Evolutionary conservation across 2,113 vertebrate species (phyloP).

Genomic region (Sisor rabdophorus): DNA sequence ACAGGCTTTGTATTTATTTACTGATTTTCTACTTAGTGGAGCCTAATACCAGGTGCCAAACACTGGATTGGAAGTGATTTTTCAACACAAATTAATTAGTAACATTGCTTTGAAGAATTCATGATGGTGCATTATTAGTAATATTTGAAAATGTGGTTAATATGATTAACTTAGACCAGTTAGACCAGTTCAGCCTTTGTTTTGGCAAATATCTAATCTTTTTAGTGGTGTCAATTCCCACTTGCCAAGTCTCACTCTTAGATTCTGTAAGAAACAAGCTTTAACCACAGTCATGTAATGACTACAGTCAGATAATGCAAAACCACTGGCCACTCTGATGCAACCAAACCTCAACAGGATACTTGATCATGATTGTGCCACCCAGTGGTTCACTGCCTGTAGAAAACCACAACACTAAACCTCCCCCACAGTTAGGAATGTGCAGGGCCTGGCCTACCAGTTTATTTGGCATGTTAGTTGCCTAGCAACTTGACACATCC

Average conservation of each 20-base stretch:
- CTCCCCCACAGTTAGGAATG: slow-evolving; percentile 10
- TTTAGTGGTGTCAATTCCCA: neutral
- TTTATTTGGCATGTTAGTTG: slow-evolving; percentile 43
- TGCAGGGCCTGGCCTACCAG: neutral
- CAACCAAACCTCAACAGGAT: slow-evolving; percentile 1
- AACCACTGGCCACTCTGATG: neutral
- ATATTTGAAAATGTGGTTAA: neutral
- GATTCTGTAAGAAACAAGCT: neutral
- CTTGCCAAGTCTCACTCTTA: neutral
- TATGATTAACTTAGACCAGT: neutral
- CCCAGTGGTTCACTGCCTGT: slow-evolving; percentile 33
- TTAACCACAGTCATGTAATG: neutral
- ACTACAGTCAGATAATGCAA: neutral
- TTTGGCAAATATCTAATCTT: neutral
- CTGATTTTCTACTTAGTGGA: neutral
- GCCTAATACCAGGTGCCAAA: neutral
- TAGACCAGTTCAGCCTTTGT: neutral
- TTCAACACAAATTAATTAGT: too few relatives aligned
- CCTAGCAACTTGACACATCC: slow-evolving; percentile 38
- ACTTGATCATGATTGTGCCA: slow-evolving; percentile 30
- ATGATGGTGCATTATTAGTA: neutral
- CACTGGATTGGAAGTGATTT: neutral
- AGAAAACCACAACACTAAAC: neutral
- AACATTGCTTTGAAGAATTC: neutral
- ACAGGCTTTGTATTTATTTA: neutral